Evolutionary conservation across 2,113 vertebrate species (phyloP).

Genomic region (Lathamus discolor): DNA sequence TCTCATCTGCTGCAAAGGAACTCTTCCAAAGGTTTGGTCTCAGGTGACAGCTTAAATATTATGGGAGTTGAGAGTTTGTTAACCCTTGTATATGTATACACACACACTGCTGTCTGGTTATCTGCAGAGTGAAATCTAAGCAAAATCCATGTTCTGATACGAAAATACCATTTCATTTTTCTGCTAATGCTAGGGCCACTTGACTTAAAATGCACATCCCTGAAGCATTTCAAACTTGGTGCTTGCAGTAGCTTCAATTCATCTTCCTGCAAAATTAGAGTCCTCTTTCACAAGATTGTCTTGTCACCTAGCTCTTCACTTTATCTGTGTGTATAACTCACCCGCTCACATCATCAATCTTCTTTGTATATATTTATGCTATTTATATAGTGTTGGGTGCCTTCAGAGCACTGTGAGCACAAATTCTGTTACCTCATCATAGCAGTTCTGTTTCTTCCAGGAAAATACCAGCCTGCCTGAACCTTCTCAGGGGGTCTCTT

Average conservation of each 20-base stretch:
- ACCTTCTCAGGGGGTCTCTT: background rate
- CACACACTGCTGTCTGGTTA: background rate
- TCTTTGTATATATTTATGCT: background rate
- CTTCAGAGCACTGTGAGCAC: background rate
- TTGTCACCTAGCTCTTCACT: background rate
- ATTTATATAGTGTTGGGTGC: background rate
- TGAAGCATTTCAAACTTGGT: background rate
- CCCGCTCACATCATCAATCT: background rate
- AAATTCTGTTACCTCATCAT: background rate
- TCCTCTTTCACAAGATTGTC: background rate
- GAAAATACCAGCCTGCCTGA: background rate
- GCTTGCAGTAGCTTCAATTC: background rate
- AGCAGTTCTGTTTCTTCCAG: background rate
- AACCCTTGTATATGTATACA: no score
- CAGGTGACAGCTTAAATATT: background rate
- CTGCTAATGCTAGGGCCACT: background rate
- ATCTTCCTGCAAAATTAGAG: background rate
- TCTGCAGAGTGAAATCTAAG: background rate
- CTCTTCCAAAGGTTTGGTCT: background rate
- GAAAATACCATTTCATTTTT: background rate
- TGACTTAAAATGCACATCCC: background rate
- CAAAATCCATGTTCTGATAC: background rate
- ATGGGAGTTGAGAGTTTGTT: background rate
- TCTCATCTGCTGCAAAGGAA: background rate
- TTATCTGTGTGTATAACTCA: background rate